These are phyloP conservation scores for Scolopax bukidnonensis DNA, from an alignment of 2,797 vertebrate species.

Conservation along the genomic window DNA sequence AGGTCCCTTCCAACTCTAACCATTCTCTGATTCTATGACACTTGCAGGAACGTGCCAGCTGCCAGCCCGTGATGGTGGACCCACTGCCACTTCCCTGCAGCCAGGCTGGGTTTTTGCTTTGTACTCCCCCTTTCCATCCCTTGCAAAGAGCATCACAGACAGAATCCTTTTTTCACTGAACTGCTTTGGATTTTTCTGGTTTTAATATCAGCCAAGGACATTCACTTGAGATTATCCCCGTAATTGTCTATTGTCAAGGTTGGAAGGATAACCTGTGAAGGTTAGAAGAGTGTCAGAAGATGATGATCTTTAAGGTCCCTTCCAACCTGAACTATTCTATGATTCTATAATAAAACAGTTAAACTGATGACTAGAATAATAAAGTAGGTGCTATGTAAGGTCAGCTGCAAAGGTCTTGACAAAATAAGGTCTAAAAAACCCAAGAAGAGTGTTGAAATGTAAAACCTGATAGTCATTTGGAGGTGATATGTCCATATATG, in stretches of 20 bases:
- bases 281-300: neutral
- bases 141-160: neutral
- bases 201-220: neutral
- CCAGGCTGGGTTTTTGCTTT: neutral
- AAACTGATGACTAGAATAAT: neutral
- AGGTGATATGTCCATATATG: accelerated
- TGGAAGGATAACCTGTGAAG: neutral
- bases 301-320: neutral
- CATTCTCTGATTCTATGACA: too few relatives aligned
- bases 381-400: neutral
- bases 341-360: neutral
- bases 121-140: neutral
- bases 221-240: neutral
- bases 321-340: neutral
- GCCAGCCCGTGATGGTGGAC: neutral
- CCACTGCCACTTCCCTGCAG: neutral
- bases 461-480: neutral
- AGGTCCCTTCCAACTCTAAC: too few relatives aligned
- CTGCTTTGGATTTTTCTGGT: neutral
- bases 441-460: neutral
- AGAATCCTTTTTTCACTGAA: neutral
- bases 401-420: neutral
- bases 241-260: neutral
- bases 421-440: neutral
- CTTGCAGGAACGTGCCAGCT: neutral